A percentile compares a stretch with the other conserved stretches of the same genome.
These are phyloP conservation scores for Epinotia bilunana DNA, from an alignment of 2,888 invertebrate genomes.

Conservation along the genomic window DNA sequence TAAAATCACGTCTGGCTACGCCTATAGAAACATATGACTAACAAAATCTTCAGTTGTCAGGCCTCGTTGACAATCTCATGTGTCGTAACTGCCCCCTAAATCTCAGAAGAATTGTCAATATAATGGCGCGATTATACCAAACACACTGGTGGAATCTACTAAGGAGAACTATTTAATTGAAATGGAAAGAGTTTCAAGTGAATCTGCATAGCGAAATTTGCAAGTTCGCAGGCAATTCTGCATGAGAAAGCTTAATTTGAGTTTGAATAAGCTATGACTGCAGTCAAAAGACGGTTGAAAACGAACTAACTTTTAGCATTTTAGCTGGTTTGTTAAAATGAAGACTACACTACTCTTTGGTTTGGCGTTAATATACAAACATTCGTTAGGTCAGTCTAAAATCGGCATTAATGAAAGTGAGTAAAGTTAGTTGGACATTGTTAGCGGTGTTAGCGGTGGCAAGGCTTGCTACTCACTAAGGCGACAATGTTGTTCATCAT, in stretches of 20 bases:
- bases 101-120: no score
- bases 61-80: not conserved
- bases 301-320: not conserved
- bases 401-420: not conserved
- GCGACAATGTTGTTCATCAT: not conserved
- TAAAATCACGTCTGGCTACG: no score
- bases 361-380: not conserved
- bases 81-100: no score
- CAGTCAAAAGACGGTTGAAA: not conserved
- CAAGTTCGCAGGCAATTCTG: not conserved
- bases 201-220: not conserved
- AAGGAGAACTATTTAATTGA: no score
- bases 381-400: not conserved
- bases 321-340: not conserved
- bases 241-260: not conserved
- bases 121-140: no score
- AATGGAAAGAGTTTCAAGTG: no score
- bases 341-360: no score
- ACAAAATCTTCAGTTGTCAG: no score
- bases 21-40: no score
- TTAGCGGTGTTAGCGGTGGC: constrained; percentile 15
- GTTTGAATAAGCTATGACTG: not conserved
- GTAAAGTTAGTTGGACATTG: not conserved
- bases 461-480: constrained; percentile 23
- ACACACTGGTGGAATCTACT: no score